Percentiles rank a stretch among this genome's conserved stretches.
phyloP scores from a whole-genome alignment of 2,888 invertebrate genomes.

The Celastrina argiolus region DNA sequence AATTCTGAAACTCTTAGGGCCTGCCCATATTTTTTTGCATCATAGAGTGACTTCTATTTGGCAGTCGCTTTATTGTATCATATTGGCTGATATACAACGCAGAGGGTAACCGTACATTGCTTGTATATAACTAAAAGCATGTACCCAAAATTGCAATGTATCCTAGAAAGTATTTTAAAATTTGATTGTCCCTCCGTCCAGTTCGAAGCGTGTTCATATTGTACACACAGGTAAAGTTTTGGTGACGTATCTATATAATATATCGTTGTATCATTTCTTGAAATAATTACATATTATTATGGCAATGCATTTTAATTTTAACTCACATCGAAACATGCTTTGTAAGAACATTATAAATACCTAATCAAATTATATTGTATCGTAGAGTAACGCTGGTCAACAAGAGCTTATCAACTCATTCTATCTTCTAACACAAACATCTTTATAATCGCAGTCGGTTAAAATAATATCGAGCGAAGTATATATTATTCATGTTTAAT shows the following conservation, averaged over 20 bases:
- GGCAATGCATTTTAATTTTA: neutral
- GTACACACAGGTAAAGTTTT: constrained; percentile 43
- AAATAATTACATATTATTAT: constrained; percentile 10
- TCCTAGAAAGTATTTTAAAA: constrained; percentile 41
- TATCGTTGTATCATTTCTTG: constrained; percentile 1
- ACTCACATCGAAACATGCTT: constrained; percentile 6
- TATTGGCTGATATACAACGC: constrained; percentile 25
- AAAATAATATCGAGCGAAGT: constrained; percentile 50
- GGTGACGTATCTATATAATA: constrained; percentile 38
- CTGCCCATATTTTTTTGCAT: constrained; percentile 34
- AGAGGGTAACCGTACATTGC: constrained; percentile 30
- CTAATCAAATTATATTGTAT: neutral
- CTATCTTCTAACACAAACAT: constrained; percentile 24
- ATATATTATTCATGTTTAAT: constrained; percentile 47
- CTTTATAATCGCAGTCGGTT: constrained; percentile 44
- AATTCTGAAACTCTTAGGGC: constrained; percentile 60
- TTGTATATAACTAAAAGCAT: constrained; percentile 22
- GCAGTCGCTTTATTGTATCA: constrained; percentile 37
- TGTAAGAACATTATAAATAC: constrained; percentile 10
- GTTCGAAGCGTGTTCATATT: constrained; percentile 67
- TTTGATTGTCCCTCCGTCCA: constrained; percentile 70
- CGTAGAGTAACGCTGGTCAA: constrained; percentile 18
- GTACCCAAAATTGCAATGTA: constrained; percentile 22
- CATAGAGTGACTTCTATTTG: constrained; percentile 25
- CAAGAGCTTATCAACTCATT: constrained; percentile 28